Evolutionary conservation across 2,797 vertebrate species (phyloP), one percentile per base, ranked within the genome.

Genomic region (Rhinoraja longicauda): DNA sequence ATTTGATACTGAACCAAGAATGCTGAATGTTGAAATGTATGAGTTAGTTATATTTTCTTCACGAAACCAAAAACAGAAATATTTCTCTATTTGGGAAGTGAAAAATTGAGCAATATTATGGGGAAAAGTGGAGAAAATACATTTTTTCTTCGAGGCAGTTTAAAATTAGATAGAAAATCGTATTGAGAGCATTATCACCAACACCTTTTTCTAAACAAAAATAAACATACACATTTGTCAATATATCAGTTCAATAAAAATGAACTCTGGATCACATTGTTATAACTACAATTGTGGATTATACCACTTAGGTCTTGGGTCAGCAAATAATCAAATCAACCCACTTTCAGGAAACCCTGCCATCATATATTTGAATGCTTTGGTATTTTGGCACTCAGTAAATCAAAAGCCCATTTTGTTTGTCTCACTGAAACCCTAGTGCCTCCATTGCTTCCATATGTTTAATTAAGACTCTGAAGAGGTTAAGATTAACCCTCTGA

Each of bases 401-500:
- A 92, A 92, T 92, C 90, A 92, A 75, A 75, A 53, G 90, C 5
- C 90, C 70, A 70, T 90, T 15, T 73, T 75, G 36, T 57, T 75
- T 92, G 24, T 45, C 26, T 21, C 36, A 45, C 70, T 75, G 45
- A 92, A 92, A 73, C 12, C 39, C 45, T 29, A 57, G 39, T 92
- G 45, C 10, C 62, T 92, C 67, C 70, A 92, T 92, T 92, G 70
- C 36, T 92, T 92, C 90, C 90, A 92, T 92, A 92, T 92, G 90
- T 92, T 92, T 73, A 92, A 92, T 73, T 92, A 92, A 92, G 70
- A 57, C 45, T 75, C 39, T 45, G 90, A 53, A 53, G 90, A 73
- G 45, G 90, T 92, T 92, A 92, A 92, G 90, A 92, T 92, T 92
- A 73, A 57, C 90, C 90, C 90, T 53, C 45, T 92, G 70, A 92